A percentile compares a stretch with the other conserved stretches of the same genome.
These are phyloP conservation scores for Tetramorium simillimum DNA, from an alignment of 1,140 invertebrate species.

Conservation along the genomic window DNA sequence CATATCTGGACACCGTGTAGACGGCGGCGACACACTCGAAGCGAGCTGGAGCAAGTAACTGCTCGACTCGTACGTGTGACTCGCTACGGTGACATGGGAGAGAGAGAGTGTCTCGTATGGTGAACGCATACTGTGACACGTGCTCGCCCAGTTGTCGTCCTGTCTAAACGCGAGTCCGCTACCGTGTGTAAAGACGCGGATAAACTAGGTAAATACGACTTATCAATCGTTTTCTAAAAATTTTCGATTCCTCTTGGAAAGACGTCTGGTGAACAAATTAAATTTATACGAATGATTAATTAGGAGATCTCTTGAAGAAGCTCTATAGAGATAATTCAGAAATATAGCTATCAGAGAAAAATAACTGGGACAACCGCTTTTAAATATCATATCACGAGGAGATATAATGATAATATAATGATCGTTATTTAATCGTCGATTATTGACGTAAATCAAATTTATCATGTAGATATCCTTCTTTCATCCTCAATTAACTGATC, in stretches of 20 bases:
- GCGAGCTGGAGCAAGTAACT: constrained; percentile 44
- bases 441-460: neutral
- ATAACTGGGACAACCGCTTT: neutral
- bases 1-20: constrained; percentile 78
- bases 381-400: neutral
- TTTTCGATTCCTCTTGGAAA: neutral
- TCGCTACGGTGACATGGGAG: neutral
- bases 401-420: neutral
- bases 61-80: constrained; percentile 20
- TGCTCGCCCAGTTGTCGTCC: constrained; percentile 59
- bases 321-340: neutral
- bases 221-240: neutral
- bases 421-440: neutral
- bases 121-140: constrained; percentile 37
- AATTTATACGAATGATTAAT: neutral
- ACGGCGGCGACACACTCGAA: constrained; percentile 53
- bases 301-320: neutral
- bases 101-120: neutral
- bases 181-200: constrained; percentile 9
- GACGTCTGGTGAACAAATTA: neutral
- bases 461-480: too few relatives aligned
- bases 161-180: constrained; percentile 28
- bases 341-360: neutral
- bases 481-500: too few relatives aligned
- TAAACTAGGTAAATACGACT: constrained; percentile 22